Percentiles rank a stretch among this genome's conserved stretches.
Conservation (phyloP, 2,888 invertebrate genomes). For the Drosophila subsilvestris region DNA sequence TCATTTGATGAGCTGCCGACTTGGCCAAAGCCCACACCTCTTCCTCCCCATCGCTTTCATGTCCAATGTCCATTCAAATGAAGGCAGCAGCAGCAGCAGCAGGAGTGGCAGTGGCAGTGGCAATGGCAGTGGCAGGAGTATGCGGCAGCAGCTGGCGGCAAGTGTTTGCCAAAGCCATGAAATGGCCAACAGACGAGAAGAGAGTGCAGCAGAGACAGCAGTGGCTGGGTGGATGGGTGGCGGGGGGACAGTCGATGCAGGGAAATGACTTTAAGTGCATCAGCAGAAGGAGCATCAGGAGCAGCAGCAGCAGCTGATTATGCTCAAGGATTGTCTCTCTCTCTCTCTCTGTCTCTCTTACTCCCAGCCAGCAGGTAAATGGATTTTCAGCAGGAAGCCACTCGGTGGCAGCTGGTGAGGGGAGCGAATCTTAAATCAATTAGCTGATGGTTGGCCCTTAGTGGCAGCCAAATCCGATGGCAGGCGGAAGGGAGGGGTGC, state of each 20-base stretch:
- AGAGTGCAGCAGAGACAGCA: conserved; percentile 1
- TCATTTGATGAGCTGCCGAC: conserved; percentile 47
- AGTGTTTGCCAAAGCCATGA: conserved; percentile 67
- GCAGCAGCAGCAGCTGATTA: conserved; percentile 59
- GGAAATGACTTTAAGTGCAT: conserved; percentile 71
- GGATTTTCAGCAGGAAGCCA: conserved; percentile 26
- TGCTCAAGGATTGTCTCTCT: conserved; percentile 60
- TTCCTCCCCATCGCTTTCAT: too few relatives aligned
- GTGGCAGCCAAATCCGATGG: conserved; percentile 5
- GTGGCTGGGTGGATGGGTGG: too few relatives aligned
- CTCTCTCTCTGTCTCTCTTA: not conserved
- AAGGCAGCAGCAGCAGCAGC: conserved; percentile 38
- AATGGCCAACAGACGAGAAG: conserved; percentile 53
- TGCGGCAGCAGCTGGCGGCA: conserved; percentile 52
- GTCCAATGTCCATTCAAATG: conserved; percentile 49
- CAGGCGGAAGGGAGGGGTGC: not conserved
- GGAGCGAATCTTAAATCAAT: conserved; percentile 55
- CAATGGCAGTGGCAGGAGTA: conserved; percentile 3
- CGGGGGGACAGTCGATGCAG: too few relatives aligned
- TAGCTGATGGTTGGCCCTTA: conserved; percentile 50
- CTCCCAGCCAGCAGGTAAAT: conserved; percentile 39
- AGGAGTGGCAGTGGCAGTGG: too few relatives aligned
- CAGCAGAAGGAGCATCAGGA: conserved; percentile 35
- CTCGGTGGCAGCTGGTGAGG: conserved; percentile 5
- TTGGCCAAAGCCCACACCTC: not conserved